phyloP scores from a whole-genome alignment of 2,888 invertebrate species.

The Trissolcus japonicus region DNA sequence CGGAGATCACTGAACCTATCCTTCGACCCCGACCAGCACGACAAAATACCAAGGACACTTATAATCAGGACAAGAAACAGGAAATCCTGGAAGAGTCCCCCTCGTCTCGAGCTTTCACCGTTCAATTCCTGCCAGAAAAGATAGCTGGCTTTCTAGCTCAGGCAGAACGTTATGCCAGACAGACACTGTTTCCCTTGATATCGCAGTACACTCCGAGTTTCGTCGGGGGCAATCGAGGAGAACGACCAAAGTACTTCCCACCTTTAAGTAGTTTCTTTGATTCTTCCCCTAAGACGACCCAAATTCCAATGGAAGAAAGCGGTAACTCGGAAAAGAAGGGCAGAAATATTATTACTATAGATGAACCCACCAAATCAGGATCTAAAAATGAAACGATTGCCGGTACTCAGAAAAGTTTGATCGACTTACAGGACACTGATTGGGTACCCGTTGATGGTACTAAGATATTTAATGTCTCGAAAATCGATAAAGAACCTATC shows the following conservation, averaged over 20 bases:
- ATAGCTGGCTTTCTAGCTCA: constrained; percentile 87
- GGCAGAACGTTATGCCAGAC: constrained; percentile 88
- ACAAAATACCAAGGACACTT: constrained; percentile 67
- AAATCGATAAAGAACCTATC: constrained; percentile 14
- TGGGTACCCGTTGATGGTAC: constrained; percentile 58
- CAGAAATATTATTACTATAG: constrained; percentile 33
- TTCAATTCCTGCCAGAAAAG: constrained; percentile 87
- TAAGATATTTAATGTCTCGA: constrained; percentile 28
- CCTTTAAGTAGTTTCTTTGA: constrained; percentile 73
- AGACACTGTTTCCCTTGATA: constrained; percentile 85
- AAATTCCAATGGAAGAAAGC: constrained; percentile 15
- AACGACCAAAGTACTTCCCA: constrained; percentile 82
- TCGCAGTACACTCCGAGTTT: constrained; percentile 88
- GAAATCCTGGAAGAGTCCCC: constrained; percentile 71
- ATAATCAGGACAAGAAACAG: constrained; percentile 60
- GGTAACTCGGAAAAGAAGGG: constrained; percentile 39
- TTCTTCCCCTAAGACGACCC: constrained; percentile 25
- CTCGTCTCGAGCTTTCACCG: constrained; percentile 77
- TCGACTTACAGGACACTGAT: constrained; percentile 45
- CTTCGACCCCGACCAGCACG: constrained; percentile 78
- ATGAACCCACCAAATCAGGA: background rate
- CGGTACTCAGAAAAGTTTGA: constrained; percentile 14
- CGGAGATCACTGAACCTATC: constrained; percentile 83
- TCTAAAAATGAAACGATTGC: constrained; percentile 19
- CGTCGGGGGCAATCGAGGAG: constrained; percentile 73